These are phyloP conservation scores for Yponomeuta evonymella DNA, from an alignment of 2,888 invertebrate species.

Conservation along the genomic window DNA sequence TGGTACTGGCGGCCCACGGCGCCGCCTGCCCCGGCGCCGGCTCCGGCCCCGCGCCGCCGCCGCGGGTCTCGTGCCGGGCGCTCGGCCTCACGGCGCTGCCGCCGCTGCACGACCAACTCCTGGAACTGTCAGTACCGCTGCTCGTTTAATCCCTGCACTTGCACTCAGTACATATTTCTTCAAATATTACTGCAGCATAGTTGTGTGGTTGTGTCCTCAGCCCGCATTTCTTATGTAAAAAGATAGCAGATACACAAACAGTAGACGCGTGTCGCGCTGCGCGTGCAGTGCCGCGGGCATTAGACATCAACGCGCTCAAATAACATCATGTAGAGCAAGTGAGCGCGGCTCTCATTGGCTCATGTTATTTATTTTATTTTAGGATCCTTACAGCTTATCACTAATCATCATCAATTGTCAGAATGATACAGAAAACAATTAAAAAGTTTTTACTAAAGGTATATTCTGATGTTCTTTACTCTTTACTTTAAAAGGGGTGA, in stretches of 20 bases:
- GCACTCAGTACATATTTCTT: too few species aligned
- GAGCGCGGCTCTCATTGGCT: too few species aligned
- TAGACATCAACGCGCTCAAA: slow-evolving; percentile 7
- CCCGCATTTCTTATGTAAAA: background rate
- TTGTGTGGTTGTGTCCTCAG: background rate
- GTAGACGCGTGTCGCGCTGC: background rate
- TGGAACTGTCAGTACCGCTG: slow-evolving; percentile 41
- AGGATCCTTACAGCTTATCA: too few species aligned
- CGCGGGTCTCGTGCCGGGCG: slow-evolving; percentile 44
- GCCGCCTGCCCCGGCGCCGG: slow-evolving; percentile 18
- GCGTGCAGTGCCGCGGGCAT: background rate
- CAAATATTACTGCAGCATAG: background rate
- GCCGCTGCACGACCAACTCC: slow-evolving; percentile 42
- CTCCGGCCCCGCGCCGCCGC: slow-evolving; percentile 21
- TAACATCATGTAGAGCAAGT: too few species aligned
- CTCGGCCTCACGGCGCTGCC: slow-evolving; percentile 46
- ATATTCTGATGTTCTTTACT: too few species aligned
- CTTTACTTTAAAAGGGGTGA: too few species aligned
- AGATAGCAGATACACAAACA: background rate
- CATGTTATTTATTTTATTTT: too few species aligned
- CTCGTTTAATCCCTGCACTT: background rate
- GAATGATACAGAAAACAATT: too few species aligned
- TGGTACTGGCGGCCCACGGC: slow-evolving; percentile 2
- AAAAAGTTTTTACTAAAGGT: too few species aligned
- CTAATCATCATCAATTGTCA: too few species aligned